These are phyloP conservation scores for Antitype chi DNA, from an alignment of 2,888 invertebrate species.

Conservation along the genomic window DNA sequence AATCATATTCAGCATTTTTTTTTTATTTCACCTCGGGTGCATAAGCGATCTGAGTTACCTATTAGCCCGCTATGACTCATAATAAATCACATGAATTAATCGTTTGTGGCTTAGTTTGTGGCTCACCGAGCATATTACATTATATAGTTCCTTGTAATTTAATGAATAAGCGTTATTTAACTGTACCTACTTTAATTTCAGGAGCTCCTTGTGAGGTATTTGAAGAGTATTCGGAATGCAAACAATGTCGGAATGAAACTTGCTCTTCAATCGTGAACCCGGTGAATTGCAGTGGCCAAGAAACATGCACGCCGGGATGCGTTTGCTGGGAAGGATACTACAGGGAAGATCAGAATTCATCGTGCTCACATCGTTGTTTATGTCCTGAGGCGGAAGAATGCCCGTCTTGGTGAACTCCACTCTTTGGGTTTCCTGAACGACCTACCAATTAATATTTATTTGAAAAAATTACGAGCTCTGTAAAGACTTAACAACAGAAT, in stretches of 20 bases:
- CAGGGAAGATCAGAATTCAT: not conserved
- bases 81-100: no score
- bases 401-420: not conserved
- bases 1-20: no score
- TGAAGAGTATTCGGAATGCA: not conserved
- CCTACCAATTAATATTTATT: not conserved
- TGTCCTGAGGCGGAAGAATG: not conserved
- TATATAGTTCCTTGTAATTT: no score
- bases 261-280: conserved; percentile 5
- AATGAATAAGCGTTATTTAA: no score
- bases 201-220: no score
- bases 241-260: not conserved
- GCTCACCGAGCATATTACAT: not conserved
- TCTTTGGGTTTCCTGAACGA: not conserved
- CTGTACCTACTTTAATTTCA: no score
- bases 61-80: no score
- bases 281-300: not conserved
- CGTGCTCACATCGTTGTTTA: not conserved
- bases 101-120: no score
- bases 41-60: no score
- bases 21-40: no score
- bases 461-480: no score
- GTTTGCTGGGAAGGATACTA: conserved; percentile 11
- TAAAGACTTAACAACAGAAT: no score
- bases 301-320: not conserved